phyloP scores from a whole-genome alignment of 2,113 vertebrate genomes.

The Scalopus aquaticus region DNA sequence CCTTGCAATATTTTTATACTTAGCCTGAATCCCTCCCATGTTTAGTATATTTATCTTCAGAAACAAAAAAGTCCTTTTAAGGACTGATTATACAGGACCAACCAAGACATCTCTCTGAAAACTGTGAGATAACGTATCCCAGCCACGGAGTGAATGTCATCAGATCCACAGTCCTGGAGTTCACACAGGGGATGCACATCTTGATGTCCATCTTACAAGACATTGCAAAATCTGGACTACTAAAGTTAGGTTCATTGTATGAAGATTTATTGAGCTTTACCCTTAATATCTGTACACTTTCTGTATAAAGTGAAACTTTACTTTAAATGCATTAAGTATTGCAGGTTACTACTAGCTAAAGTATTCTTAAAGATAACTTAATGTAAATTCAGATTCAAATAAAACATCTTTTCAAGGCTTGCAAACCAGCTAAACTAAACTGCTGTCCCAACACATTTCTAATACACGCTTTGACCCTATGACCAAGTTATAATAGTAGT shows the following conservation, averaged over 20 bases:
- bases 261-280: not conserved
- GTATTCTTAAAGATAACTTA: not conserved
- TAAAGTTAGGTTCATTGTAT: not conserved
- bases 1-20: not conserved
- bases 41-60: not conserved
- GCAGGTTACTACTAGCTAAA: not conserved
- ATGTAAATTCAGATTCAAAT: conserved; percentile 51
- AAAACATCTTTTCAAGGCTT: conserved; percentile 69
- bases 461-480: conserved; percentile 63
- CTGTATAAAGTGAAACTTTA: not conserved
- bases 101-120: not conserved
- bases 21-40: not conserved
- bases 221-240: not conserved
- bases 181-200: not conserved
- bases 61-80: not conserved
- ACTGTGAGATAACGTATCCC: not conserved
- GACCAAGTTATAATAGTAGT: not conserved
- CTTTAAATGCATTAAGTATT: not conserved
- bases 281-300: not conserved
- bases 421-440: conserved; percentile 65
- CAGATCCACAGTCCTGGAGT: too few species aligned
- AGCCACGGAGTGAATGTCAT: not conserved
- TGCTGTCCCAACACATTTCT: conserved; percentile 60
- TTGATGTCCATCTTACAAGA: not conserved
- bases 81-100: not conserved